phyloP scores from a whole-genome alignment of 2,113 vertebrate species.

The Oceanodroma tethys region DNA sequence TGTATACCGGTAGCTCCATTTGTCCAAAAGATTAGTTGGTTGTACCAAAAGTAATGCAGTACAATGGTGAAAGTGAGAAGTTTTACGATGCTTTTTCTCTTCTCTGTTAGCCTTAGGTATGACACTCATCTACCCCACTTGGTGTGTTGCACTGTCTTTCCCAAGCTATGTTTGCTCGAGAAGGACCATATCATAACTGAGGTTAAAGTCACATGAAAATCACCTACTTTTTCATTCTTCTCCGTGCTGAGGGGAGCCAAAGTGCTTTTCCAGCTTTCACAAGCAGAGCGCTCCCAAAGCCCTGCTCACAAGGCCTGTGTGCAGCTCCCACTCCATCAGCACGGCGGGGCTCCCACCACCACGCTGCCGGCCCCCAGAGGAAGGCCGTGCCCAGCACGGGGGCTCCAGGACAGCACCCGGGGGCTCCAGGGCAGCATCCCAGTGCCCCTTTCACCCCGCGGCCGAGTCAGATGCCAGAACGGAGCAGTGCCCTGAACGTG shows the following conservation, averaged over 20 bases:
- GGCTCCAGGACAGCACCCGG: neutral
- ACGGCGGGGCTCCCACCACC: rapidly evolving
- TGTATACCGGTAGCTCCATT: neutral
- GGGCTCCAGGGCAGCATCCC: rapidly evolving
- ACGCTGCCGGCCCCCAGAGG: rapidly evolving
- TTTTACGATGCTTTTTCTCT: neutral
- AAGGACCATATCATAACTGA: neutral
- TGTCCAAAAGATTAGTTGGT: neutral
- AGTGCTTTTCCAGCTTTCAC: neutral
- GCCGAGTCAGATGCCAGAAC: rapidly evolving
- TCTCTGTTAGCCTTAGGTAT: neutral
- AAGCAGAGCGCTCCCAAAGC: neutral
- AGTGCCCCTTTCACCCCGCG: rapidly evolving
- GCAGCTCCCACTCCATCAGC: neutral
- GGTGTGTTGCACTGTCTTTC: no score
- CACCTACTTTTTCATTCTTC: neutral
- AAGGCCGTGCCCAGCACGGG: no score
- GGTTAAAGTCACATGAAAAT: neutral
- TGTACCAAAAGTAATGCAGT: neutral
- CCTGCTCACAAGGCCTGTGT: rapidly evolving
- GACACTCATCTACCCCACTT: no score
- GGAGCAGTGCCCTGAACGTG: rapidly evolving
- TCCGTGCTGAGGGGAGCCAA: neutral
- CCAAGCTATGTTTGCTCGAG: rapidly evolving
- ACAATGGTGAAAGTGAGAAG: neutral